phyloP scores from a whole-genome alignment of 2,113 vertebrate species.

The Saccopteryx bilineata region DNA sequence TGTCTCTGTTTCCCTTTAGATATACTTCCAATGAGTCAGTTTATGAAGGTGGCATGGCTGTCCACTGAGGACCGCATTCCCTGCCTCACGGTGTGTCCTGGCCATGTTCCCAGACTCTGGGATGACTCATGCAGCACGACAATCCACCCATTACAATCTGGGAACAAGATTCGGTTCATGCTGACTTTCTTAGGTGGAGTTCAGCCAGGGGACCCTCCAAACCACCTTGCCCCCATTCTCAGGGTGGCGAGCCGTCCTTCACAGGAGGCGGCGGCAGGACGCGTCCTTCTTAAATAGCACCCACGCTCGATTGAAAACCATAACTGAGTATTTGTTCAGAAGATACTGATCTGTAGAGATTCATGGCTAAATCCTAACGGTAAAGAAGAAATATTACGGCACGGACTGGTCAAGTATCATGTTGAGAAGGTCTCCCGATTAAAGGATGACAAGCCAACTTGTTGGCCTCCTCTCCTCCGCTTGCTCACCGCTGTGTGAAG shows the following conservation, averaged over 20 bases:
- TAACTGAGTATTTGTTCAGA: neutral
- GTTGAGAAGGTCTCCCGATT: neutral
- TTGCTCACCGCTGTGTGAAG: neutral
- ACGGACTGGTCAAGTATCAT: neutral
- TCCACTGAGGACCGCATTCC: no score
- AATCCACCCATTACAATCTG: neutral
- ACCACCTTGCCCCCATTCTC: neutral
- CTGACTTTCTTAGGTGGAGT: neutral
- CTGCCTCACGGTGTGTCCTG: no score
- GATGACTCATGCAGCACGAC: neutral
- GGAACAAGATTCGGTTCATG: no score
- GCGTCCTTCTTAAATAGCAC: neutral
- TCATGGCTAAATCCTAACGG: neutral
- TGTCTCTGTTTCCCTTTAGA: neutral
- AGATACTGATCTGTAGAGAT: neutral
- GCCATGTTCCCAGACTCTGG: neutral
- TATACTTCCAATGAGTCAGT: neutral
- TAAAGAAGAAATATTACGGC: neutral
- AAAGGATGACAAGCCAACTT: neutral
- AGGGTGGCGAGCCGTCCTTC: neutral
- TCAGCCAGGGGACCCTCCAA: neutral
- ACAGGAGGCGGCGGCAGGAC: no score
- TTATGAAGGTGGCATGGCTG: neutral
- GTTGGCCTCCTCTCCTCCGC: fast-evolving
- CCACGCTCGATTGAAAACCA: neutral